Conservation (phyloP, 2,888 invertebrate genomes). For the Slavum lentiscoides region DNA sequence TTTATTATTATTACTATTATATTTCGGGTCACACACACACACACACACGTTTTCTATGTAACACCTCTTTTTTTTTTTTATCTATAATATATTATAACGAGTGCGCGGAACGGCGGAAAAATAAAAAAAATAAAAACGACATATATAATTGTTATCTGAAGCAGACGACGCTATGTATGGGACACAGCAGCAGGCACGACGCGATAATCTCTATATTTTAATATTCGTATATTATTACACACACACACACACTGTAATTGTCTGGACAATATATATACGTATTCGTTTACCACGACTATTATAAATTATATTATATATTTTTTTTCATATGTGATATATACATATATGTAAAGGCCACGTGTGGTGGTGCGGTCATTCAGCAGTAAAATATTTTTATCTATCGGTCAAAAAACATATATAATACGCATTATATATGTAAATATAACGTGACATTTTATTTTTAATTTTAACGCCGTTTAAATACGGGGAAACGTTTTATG, state of each 20-base stretch:
- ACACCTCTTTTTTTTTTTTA: slow-evolving; percentile 21
- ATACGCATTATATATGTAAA: too few species aligned
- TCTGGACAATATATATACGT: too few species aligned
- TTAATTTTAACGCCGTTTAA: too few species aligned
- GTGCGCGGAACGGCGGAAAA: background rate
- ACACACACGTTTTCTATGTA: background rate
- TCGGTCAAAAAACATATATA: too few species aligned
- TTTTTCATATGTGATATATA: background rate
- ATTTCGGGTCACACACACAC: slow-evolving; percentile 24
- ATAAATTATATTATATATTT: background rate
- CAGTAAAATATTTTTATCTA: too few species aligned
- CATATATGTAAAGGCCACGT: too few species aligned
- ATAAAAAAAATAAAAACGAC: background rate
- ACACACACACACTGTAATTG: too few species aligned
- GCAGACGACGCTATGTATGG: slow-evolving; percentile 4
- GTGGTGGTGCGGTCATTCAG: too few species aligned
- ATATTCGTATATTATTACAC: too few species aligned
- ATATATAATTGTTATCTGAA: slow-evolving; percentile 16
- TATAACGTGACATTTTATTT: too few species aligned
- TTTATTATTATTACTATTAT: slow-evolving; percentile 11
- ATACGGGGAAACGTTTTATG: too few species aligned
- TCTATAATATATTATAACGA: background rate
- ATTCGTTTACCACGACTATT: background rate
- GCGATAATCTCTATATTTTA: background rate
- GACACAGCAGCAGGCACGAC: background rate